Base-by-base conservation (phyloP, 2,797 vertebrate species). In the Echeneis naucrates region DNA sequence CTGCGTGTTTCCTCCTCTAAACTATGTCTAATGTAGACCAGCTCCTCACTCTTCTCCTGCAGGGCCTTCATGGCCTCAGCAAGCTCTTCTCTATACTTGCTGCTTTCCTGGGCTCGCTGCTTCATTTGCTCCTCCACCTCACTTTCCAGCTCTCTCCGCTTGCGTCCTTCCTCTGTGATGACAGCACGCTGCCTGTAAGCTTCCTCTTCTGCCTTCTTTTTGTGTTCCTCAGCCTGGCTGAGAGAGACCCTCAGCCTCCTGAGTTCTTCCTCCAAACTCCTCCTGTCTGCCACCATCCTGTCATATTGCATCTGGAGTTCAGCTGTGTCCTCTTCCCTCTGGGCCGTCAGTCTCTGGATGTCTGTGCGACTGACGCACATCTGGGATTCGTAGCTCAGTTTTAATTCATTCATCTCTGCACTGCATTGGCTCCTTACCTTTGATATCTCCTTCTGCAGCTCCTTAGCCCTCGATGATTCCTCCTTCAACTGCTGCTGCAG, bases 391-490 rank as follows among this genome's bases (percentile, higher is more conserved):
- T 96, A 96, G 91, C 95, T 96, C 93, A 96, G 94, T 93, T 97
- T 99, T 94, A 99, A 86, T 91, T 96, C 97, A 95, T 84, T 96
- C 89, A 98, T 95, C 91, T 99, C 96, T 84, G 80, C 93, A 94
- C 90, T 95, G 95, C 92, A 97, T 87, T 96, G 94, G 92, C 95
- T 96, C 88, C 97, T 99, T 98, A 98, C 97, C 97, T 98, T 98
- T 95, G 95, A 96, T 83, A 98, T 93, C 90, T 99, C 96, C 89
- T 72, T 95, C 87, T 98, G 96, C 82, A 95, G 95, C 16, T 97
- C 96, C 93, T 94, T 94, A 88, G 94, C 91, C 80, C 91, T 95
- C 72, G 86, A 85, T 32, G 91, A 84, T 84, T 97, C 96, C 1
- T 96, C 95, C 81, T 95, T 94, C 84, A 99, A 92, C 90, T 96